Percentiles rank a stretch among this genome's conserved stretches.
Evolutionary conservation across 2,888 invertebrate species (phyloP).

Genomic region (Dryocosmus kuriphilus): DNA sequence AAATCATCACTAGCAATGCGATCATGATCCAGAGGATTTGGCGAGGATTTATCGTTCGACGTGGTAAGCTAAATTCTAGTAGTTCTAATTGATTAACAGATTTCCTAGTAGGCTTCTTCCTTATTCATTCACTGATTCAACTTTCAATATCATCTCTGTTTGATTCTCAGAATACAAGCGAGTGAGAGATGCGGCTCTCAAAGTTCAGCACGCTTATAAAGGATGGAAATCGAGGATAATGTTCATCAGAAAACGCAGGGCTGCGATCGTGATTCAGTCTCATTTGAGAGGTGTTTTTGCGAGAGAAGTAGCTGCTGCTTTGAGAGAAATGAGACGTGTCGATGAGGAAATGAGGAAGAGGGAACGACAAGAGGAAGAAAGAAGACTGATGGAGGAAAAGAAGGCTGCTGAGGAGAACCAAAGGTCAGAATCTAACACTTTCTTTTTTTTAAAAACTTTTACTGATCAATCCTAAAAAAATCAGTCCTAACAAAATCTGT

Average conservation of each 20-base stretch:
- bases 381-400: constrained; percentile 80
- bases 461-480: constrained; percentile 11
- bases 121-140: constrained; percentile 35
- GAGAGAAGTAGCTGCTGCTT: constrained; percentile 90
- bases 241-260: constrained; percentile 89
- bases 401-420: constrained; percentile 83
- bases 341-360: constrained; percentile 91
- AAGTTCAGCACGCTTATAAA: constrained; percentile 90
- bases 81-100: neutral
- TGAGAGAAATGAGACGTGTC: constrained; percentile 91
- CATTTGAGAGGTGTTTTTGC: constrained; percentile 94
- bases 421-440: constrained; percentile 77
- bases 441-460: constrained; percentile 16
- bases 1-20: constrained; percentile 85
- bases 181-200: constrained; percentile 84
- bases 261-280: constrained; percentile 91
- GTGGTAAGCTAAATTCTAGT: constrained; percentile 74
- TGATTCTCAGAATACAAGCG: constrained; percentile 80
- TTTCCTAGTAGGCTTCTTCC: neutral
- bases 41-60: constrained; percentile 83
- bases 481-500: neutral
- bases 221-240: constrained; percentile 91
- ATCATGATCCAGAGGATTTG: constrained; percentile 87
- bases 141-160: constrained; percentile 43
- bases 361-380: constrained; percentile 86